Percentiles rank a stretch among this genome's conserved stretches.
These are phyloP conservation scores for Trichogramma dendrolimi DNA, from an alignment of 2,888 invertebrate genomes.

Conservation along the genomic window DNA sequence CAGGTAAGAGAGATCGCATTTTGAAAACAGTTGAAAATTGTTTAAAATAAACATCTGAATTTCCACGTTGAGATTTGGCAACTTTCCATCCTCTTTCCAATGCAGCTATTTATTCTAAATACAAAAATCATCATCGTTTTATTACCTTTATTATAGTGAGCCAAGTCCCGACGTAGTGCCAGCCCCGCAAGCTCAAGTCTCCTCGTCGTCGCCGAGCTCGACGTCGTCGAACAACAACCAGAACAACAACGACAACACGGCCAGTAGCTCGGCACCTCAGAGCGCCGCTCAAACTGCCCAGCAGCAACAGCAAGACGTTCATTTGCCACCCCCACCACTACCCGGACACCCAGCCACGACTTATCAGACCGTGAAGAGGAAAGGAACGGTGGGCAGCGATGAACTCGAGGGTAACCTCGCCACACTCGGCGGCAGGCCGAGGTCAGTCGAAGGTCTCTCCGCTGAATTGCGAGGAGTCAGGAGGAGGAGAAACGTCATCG, in stretches of 20 bases:
- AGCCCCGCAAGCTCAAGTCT: conserved; percentile 76
- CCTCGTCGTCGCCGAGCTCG: conserved; percentile 65
- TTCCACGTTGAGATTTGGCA: too few relatives aligned
- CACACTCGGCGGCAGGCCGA: conserved; percentile 78
- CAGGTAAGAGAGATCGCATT: conserved; percentile 37
- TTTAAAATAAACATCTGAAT: neutral
- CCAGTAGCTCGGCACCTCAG: conserved; percentile 32
- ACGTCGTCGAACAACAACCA: conserved; percentile 54
- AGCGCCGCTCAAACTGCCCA: conserved; percentile 53
- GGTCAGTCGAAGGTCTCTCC: conserved; percentile 80
- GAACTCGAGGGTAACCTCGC: conserved; percentile 75
- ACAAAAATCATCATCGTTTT: too few relatives aligned
- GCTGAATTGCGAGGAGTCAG: conserved; percentile 74
- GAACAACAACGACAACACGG: conserved; percentile 59
- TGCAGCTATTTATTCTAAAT: too few relatives aligned
- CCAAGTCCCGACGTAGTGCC: conserved; percentile 76
- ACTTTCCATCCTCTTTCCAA: too few relatives aligned
- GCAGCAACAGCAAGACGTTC: conserved; percentile 58
- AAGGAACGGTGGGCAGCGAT: conserved; percentile 62
- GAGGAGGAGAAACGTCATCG: conserved; percentile 60
- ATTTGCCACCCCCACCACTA: conserved; percentile 76
- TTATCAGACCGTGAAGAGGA: conserved; percentile 81
- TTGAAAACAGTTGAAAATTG: neutral
- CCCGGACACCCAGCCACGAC: conserved; percentile 74
- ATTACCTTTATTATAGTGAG: conserved; percentile 57